Conservation (phyloP, 2,113 vertebrate genomes). For the Rhabdomys dilectus region DNA sequence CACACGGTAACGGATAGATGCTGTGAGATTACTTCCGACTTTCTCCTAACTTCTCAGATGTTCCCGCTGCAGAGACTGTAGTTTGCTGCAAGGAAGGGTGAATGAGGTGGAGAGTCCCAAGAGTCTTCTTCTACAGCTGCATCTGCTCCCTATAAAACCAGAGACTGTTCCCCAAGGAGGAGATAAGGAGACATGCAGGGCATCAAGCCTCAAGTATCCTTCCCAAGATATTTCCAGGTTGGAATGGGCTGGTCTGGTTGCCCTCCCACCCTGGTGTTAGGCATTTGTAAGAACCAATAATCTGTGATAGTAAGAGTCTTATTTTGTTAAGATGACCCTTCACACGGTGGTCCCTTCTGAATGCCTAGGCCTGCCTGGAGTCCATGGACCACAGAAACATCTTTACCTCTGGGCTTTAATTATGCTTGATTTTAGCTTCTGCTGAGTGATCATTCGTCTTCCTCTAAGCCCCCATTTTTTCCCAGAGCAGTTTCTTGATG, state of each 20-base stretch:
- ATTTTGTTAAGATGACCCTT: not conserved
- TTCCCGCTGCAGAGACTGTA: no score
- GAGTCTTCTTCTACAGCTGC: not conserved
- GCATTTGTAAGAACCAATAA: not conserved
- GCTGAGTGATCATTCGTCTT: constrained; percentile 68
- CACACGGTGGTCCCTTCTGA: not conserved
- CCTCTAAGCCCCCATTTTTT: constrained; percentile 75
- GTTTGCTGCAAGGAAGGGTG: not conserved
- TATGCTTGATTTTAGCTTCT: constrained; percentile 67
- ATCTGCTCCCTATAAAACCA: not conserved
- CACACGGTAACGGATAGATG: fast-evolving
- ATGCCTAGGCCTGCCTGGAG: not conserved
- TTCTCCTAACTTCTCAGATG: fast-evolving
- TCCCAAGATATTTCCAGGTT: fast-evolving
- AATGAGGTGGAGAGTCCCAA: not conserved
- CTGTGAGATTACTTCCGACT: fast-evolving
- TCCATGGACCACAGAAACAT: not conserved
- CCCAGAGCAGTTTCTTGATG: constrained; percentile 84
- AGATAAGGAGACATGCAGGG: no score
- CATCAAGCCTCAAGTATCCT: not conserved
- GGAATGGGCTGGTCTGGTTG: fast-evolving
- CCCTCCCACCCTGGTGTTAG: fast-evolving
- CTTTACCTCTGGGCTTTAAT: constrained; percentile 72
- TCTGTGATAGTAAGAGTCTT: not conserved
- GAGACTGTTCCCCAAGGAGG: not conserved